Percentiles rank a stretch among this genome's conserved stretches.
These are phyloP conservation scores for Cirrhinus molitorella DNA, from an alignment of 2,797 vertebrate species.

Conservation along the genomic window DNA sequence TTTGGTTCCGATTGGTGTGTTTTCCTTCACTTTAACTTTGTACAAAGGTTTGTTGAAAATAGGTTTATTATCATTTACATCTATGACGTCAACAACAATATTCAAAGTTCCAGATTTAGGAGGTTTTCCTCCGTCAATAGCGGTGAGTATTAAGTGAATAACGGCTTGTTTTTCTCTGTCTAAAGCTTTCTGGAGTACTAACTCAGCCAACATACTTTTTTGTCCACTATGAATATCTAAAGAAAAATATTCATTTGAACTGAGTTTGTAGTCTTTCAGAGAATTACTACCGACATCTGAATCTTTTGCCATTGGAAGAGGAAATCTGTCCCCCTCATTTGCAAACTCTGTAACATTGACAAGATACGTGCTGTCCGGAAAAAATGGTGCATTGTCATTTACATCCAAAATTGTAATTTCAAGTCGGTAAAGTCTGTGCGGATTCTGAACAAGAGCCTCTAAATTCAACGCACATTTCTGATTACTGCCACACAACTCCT, in stretches of 20 bases:
- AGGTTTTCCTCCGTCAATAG: slow-evolving; percentile 82
- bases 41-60: slow-evolving; percentile 75
- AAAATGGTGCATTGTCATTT: slow-evolving; percentile 74
- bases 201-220: slow-evolving; percentile 70
- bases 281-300: slow-evolving; percentile 78
- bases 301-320: slow-evolving; percentile 77
- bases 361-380: slow-evolving; percentile 49
- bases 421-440: slow-evolving; percentile 76
- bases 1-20: slow-evolving; percentile 52
- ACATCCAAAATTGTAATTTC: slow-evolving; percentile 74
- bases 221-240: slow-evolving; percentile 73
- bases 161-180: slow-evolving; percentile 76
- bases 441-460: slow-evolving; percentile 76
- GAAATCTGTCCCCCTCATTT: slow-evolving; percentile 70
- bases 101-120: slow-evolving; percentile 72
- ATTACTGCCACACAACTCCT: slow-evolving; percentile 68
- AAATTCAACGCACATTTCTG: slow-evolving; percentile 73
- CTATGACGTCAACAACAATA: slow-evolving; percentile 75
- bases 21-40: slow-evolving; percentile 77
- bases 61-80: slow-evolving; percentile 82
- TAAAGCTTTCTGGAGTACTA: slow-evolving; percentile 77
- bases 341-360: slow-evolving; percentile 75
- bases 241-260: slow-evolving; percentile 75
- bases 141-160: slow-evolving; percentile 73
- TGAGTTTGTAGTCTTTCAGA: slow-evolving; percentile 79